Base-by-base conservation (phyloP, 2,113 vertebrate species). In the Pterocles gutturalis region DNA sequence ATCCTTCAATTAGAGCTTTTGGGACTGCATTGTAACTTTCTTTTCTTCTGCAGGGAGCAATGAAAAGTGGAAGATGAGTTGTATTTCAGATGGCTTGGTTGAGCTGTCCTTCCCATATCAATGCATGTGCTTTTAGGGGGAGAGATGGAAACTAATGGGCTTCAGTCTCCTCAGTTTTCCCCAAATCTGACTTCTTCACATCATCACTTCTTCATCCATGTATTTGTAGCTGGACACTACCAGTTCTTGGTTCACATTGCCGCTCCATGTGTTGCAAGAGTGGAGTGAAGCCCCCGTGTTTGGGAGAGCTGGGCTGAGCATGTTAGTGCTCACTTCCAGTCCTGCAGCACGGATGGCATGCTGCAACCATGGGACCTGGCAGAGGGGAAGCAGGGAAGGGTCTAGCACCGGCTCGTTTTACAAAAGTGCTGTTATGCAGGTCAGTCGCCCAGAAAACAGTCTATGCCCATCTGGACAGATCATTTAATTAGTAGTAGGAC, bases 231-330 rank as follows among this genome's bases (percentile, higher is more conserved):
- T 3, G 3, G 41, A 20, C 7, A 9, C 7, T 28, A 7, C 3
- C 7, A 34, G 26, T 67, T 61, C 54, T 73, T 8, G 3, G 11
- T 34, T 93, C 46, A 21, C 4, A 0, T 1, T 71, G 33, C 61
- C 21, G 5, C 3, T 71, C 22, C 6, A 22, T 34, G 46, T 34
- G 9, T 16, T 66, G 14, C 29, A 28, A 41, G 69, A 34, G 34
- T 17, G 24, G n/a, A 54, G 45, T 15, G 29, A 80, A 84, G n/a
- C 16, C 36, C 13, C 5, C 1, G 0, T 3, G 21, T 7, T 21
- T 0, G 5, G 31, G 28, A 29, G 61, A 45, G 70, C 70, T 57
- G 75, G 28, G 18, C 36, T 45, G 43, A 25, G 33, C 9, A 1
- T 2, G 28, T 11, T 73, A 8, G 38, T 46, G 24, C 29, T 65